Evolutionary conservation across 2,888 invertebrate species (phyloP), one percentile per base, ranked within the genome.

Genomic region (Fragum sueziense): DNA sequence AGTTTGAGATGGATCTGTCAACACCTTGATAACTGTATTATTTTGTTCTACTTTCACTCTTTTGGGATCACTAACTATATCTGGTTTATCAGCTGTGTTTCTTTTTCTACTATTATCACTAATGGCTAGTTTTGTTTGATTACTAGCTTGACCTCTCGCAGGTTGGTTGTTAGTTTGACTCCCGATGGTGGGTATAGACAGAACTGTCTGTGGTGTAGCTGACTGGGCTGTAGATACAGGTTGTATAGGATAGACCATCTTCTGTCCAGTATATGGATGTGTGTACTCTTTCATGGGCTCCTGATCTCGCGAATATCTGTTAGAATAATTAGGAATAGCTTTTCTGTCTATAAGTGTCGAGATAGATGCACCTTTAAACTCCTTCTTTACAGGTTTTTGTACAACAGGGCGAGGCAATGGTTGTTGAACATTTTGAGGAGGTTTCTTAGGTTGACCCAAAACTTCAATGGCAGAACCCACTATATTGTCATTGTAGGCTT

Each of bases 381-480:
- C 33, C 6, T 33, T 17, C 3, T 47, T 14, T 20, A 31, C 33
- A 33, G 20, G 71, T 51, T 72, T 71, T 14, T 65, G 52, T 33
- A 68, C 34, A 4, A 41, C 11, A 14, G 37, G n/a, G 31, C 27
- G 2, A 20, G 9, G 9, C 7, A 47, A 7, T 11, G 20, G n/a
- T 17, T 57, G 17, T 17, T 57, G 17, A 47, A 47, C 14, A 14
- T 47, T 20, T 14, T 47, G 47, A 9, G 47, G 4, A 47, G 47
- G 47, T 37, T 33, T 68, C 9, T 68, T 57, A n/a, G 75, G 22
- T 41, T 82, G 70, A 33, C 82, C 82, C 20, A 82, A 22, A 22
- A 82, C 82, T 70, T 79, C 67, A 52, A 82, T 82, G 14, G 82
- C 75, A 37, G 82, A 82, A 20, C 79, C 79, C 14, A 65, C 34